phyloP scores from a whole-genome alignment of 2,888 invertebrate genomes.

The Ophonus ardosiacus region DNA sequence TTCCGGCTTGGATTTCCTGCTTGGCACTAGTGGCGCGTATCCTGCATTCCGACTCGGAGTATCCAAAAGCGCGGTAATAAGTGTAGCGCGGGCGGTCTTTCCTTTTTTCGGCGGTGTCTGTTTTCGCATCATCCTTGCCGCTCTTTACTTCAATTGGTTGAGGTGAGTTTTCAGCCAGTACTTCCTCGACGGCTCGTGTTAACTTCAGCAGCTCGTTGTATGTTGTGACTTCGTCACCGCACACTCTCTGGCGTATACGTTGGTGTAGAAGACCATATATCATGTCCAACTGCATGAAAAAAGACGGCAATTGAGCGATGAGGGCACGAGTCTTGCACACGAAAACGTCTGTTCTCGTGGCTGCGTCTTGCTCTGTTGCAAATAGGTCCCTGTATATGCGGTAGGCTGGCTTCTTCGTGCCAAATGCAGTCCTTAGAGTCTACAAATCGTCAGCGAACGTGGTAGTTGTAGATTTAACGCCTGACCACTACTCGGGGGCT shows the following conservation, averaged over 20 bases:
- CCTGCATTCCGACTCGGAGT: background rate
- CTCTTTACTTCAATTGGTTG: background rate
- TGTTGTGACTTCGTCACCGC: background rate
- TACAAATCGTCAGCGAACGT: conserved; percentile 47
- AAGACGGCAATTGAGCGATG: background rate
- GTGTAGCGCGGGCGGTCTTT: background rate
- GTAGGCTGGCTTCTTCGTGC: conserved; percentile 54
- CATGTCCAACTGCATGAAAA: conserved; percentile 32
- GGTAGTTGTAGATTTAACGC: conserved; percentile 37
- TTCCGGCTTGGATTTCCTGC: background rate
- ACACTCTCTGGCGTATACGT: background rate
- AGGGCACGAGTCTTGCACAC: conserved; percentile 10
- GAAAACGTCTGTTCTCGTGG: conserved; percentile 14
- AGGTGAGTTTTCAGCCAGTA: background rate
- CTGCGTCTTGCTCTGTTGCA: background rate
- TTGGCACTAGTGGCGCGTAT: background rate
- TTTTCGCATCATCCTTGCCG: background rate
- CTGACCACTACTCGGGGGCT: conserved; percentile 65
- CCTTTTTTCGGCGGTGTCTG: background rate
- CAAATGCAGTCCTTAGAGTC: conserved; percentile 18
- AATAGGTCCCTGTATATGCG: conserved; percentile 29
- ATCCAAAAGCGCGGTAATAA: background rate
- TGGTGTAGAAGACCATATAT: conserved; percentile 24
- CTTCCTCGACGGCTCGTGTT: background rate
- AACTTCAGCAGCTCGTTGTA: background rate